Conservation (phyloP, 1,140 invertebrate genomes). For the Trichonephila clavata region DNA sequence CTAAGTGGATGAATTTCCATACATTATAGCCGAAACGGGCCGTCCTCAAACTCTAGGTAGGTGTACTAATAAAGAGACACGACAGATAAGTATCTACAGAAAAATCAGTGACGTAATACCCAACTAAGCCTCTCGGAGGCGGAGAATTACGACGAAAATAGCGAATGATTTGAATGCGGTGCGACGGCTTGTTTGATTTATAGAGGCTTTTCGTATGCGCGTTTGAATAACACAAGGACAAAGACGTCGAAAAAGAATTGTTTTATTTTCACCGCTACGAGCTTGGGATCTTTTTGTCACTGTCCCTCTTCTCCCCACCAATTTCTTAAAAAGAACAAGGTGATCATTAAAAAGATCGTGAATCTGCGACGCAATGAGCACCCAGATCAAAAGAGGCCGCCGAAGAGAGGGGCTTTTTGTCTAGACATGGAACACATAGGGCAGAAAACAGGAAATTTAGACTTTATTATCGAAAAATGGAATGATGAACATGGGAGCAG, state of each 20-base stretch:
- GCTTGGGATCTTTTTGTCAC: constrained; percentile 20
- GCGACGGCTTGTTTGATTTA: constrained; percentile 37
- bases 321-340: constrained; percentile 19
- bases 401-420: background rate
- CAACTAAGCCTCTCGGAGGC: constrained; percentile 42
- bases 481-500: constrained; percentile 16
- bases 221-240: constrained; percentile 37
- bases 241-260: constrained; percentile 8
- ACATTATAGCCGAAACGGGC: constrained; percentile 32
- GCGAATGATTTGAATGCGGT: constrained; percentile 57
- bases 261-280: constrained; percentile 37
- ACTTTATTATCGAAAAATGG: constrained; percentile 1
- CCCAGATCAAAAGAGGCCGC: constrained; percentile 30
- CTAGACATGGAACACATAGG: too few species aligned
- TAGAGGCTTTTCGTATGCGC: constrained; percentile 34
- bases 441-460: constrained; percentile 32
- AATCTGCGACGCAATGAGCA: background rate
- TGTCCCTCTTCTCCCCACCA: background rate
- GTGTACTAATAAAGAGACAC: constrained; percentile 54
- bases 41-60: constrained; percentile 48
- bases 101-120: constrained; percentile 41
- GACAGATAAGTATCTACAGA: constrained; percentile 46
- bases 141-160: constrained; percentile 57
- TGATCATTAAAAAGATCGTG: constrained; percentile 54
- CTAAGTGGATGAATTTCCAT: constrained; percentile 59